Conservation (phyloP, 2,113 vertebrate species). For the Spermophilus dauricus region DNA sequence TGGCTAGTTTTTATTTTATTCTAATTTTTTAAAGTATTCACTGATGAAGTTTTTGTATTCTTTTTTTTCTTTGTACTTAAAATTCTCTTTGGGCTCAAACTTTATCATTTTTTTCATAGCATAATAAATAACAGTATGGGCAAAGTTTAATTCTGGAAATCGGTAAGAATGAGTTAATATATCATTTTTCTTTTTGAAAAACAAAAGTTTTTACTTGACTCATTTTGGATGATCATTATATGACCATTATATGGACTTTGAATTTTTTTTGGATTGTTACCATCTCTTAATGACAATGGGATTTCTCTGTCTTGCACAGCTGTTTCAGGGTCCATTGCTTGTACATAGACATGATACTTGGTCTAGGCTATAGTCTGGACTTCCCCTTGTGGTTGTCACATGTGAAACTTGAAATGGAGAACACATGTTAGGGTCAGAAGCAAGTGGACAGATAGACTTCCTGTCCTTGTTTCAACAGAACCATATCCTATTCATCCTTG, state of each 20-base stretch:
- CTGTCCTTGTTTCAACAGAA: neutral
- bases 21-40: neutral
- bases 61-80: neutral
- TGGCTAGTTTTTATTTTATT: neutral
- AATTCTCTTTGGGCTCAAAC: neutral
- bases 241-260: neutral
- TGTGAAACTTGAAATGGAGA: neutral
- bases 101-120: neutral
- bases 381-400: neutral
- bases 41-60: neutral
- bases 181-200: neutral
- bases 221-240: neutral
- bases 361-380: neutral
- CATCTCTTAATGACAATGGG: neutral
- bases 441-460: neutral
- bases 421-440: neutral
- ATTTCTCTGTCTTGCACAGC: accelerated
- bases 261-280: neutral
- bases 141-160: neutral
- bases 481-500: neutral
- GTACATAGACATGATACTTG: accelerated
- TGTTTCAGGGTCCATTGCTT: accelerated
- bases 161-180: neutral
- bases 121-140: neutral
- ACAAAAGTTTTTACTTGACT: neutral